Conservation (phyloP, 2,113 vertebrate genomes). For the Bufo bufo region DNA sequence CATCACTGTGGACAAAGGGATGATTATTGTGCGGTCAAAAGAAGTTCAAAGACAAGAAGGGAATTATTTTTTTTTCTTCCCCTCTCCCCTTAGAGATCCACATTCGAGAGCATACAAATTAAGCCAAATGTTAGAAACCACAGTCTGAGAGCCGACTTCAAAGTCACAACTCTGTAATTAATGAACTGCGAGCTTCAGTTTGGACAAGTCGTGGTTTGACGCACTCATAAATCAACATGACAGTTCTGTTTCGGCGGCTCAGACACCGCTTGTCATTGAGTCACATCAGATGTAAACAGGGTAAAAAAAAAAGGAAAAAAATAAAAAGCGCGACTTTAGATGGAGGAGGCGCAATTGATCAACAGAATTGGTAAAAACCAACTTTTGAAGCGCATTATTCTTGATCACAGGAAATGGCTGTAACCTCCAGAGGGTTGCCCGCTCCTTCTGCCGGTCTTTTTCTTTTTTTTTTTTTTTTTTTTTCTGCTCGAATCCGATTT, state of each 20-base stretch:
- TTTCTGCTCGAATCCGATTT: conserved; percentile 79
- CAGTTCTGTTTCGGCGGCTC: conserved; percentile 92
- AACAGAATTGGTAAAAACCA: conserved; percentile 95
- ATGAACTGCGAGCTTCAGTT: conserved; percentile 99
- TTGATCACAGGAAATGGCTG: conserved; percentile 99
- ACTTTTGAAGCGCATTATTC: conserved; percentile 99
- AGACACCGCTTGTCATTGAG: conserved; percentile 97
- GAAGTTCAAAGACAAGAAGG: conserved; percentile 96
- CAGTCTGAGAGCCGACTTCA: conserved; percentile 91
- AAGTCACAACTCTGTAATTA: conserved; percentile 99
- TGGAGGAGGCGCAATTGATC: conserved; percentile 94
- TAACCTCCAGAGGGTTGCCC: conserved; percentile 91
- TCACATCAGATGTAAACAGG: conserved; percentile 98
- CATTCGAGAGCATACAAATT: conserved; percentile 91
- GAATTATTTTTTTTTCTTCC: conserved; percentile 79
- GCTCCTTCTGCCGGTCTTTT: conserved; percentile 80
- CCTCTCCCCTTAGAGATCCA: conserved; percentile 80
- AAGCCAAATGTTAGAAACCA: conserved; percentile 89
- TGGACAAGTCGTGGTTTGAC: conserved; percentile 99
- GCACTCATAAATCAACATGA: conserved; percentile 99
- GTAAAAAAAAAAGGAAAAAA: conserved; percentile 70
- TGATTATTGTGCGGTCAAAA: conserved; percentile 96
- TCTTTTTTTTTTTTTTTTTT: neutral
- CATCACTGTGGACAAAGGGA: conserved; percentile 95
- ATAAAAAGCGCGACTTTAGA: conserved; percentile 68